A percentile compares a stretch with the other conserved stretches of the same genome.
These are phyloP conservation scores for Batillaria attramentaria DNA, from an alignment of 1,140 invertebrate species.

Conservation along the genomic window DNA sequence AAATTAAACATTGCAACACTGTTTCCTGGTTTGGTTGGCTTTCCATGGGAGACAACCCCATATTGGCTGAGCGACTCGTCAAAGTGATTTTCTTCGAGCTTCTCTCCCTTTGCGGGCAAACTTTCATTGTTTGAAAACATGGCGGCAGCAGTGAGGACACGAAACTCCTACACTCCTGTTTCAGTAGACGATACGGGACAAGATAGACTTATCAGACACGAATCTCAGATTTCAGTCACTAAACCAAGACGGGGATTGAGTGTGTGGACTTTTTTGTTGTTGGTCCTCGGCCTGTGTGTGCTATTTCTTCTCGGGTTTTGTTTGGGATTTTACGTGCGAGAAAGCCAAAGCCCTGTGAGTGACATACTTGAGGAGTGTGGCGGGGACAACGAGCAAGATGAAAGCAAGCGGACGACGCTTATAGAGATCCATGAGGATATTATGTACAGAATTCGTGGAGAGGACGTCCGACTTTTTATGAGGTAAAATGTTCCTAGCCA, in stretches of 20 bases:
- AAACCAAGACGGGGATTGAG: conserved; percentile 13
- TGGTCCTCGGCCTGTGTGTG: conserved; percentile 11
- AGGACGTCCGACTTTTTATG: conserved; percentile 9
- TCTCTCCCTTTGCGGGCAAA: background rate
- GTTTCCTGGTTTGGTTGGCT: no score
- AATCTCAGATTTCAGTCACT: background rate
- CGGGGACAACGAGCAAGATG: background rate
- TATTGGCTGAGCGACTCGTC: no score
- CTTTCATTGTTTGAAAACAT: conserved; percentile 18
- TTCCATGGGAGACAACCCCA: no score
- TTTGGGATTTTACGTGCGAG: conserved; percentile 25
- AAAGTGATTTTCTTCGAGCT: no score
- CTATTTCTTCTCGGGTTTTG: conserved; percentile 19
- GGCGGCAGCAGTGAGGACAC: conserved; percentile 16
- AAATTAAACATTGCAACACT: no score
- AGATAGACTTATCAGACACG: background rate
- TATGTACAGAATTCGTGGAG: conserved; percentile 18
- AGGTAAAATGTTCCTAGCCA: no score
- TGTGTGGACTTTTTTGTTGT: conserved; percentile 16
- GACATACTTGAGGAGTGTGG: conserved; percentile 7
- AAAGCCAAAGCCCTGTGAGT: conserved; percentile 11
- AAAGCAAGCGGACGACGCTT: background rate
- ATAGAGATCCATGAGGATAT: conserved; percentile 8
- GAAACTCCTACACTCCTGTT: conserved; percentile 10
- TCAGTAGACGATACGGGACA: conserved; percentile 10